Evolutionary conservation across 2,113 vertebrate species (phyloP).

Genomic region (Nansenia antarctica): DNA sequence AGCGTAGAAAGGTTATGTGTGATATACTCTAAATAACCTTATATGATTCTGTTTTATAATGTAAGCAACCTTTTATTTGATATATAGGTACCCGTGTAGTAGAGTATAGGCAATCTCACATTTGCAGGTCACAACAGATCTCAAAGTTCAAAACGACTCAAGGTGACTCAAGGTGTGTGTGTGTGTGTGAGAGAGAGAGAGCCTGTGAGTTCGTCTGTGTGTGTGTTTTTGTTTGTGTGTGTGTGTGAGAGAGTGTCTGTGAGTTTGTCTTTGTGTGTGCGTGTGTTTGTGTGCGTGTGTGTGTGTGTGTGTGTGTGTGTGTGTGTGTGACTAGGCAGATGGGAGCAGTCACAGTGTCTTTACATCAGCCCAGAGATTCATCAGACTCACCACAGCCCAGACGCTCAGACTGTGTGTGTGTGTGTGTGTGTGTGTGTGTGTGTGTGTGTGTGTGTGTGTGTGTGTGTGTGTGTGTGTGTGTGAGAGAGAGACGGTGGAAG

Average conservation of each 20-base stretch:
- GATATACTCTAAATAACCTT: no score
- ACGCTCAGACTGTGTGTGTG: neutral
- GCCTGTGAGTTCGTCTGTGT: neutral
- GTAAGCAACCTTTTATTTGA: no score
- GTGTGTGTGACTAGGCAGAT: slow-evolving; percentile 15
- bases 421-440: no score
- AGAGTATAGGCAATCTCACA: no score
- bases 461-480: no score
- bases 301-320: neutral
- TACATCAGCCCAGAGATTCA: slow-evolving; percentile 16
- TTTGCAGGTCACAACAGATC: neutral
- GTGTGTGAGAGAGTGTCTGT: neutral
- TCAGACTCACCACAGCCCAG: slow-evolving; percentile 16
- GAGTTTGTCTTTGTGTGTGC: neutral
- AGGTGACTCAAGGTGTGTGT: no score
- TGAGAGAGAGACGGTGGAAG: no score
- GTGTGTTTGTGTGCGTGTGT: slow-evolving; percentile 6
- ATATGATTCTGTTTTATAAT: no score
- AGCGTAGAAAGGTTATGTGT: no score
- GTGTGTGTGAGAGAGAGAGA: neutral
- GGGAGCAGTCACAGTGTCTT: slow-evolving; percentile 28
- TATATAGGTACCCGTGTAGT: no score
- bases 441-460: no score
- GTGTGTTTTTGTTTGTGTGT: neutral
- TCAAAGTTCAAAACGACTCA: no score